Conservation (phyloP, 2,797 vertebrate species). For the Sphenopsis melanotis region DNA sequence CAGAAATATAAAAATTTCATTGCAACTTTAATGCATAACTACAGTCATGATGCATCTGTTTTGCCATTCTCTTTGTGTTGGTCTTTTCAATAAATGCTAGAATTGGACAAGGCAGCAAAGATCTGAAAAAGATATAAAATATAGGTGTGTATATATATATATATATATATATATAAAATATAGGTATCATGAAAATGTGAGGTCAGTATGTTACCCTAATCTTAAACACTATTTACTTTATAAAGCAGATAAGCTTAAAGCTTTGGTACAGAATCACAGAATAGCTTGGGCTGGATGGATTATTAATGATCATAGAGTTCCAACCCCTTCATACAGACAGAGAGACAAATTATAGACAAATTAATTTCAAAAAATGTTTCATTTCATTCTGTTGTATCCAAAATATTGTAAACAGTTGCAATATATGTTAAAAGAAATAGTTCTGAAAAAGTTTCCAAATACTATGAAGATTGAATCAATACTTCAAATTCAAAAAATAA, state of each 20-base stretch:
- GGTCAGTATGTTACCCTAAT: neutral
- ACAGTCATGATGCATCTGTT: neutral
- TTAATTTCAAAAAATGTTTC: neutral
- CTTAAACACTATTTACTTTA: neutral
- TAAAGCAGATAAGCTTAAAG: neutral
- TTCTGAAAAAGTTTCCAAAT: neutral
- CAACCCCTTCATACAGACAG: neutral
- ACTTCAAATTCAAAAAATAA: neutral
- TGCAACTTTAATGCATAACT: neutral
- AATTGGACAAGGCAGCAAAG: neutral
- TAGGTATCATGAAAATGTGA: neutral
- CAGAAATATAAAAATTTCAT: neutral
- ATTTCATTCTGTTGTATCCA: neutral
- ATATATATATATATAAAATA: neutral
- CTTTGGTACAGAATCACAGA: neutral
- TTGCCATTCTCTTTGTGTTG: neutral
- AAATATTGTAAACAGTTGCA: neutral
- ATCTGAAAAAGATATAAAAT: neutral
- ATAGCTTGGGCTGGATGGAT: neutral
- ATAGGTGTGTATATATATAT: fast-evolving
- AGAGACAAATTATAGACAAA: neutral
- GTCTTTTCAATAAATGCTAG: neutral
- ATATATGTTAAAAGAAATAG: neutral
- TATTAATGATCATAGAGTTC: neutral
- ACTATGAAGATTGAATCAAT: neutral